These are phyloP conservation scores for Leptinotarsa lineolata DNA, from an alignment of 1,140 invertebrate species.

Conservation along the genomic window DNA sequence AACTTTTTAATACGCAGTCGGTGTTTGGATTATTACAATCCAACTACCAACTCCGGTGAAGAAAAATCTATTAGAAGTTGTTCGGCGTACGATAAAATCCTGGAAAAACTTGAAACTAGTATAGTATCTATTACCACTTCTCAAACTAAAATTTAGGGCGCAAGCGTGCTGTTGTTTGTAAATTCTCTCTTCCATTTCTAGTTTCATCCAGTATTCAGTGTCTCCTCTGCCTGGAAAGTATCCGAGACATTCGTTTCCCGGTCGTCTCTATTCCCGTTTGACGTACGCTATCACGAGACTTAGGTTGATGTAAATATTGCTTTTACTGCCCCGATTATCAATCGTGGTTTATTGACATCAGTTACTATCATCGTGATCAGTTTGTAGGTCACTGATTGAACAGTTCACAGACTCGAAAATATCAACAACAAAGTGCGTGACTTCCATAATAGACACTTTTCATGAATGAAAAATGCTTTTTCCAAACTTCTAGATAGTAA, in stretches of 20 bases:
- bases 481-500: background rate
- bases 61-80: constrained; percentile 17
- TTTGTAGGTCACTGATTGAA: background rate
- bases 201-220: constrained; percentile 5
- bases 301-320: background rate
- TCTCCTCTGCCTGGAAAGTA: background rate
- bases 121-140: constrained; percentile 22
- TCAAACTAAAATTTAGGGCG: constrained; percentile 14
- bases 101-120: constrained; percentile 13
- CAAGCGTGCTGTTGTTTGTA: constrained; percentile 15
- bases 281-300: background rate
- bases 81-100: constrained; percentile 3
- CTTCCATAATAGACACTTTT: background rate
- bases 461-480: background rate
- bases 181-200: constrained; percentile 17
- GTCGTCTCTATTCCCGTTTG: background rate
- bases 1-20: background rate
- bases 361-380: background rate
- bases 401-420: background rate
- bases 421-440: background rate
- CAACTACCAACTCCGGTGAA: background rate
- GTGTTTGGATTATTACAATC: constrained; percentile 1
- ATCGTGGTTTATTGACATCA: background rate
- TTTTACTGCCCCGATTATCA: background rate
- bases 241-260: background rate